A percentile compares a stretch with the other conserved stretches of the same genome.
phyloP scores from a whole-genome alignment of 2,888 invertebrate genomes.

The Gymnoscelis rufifasciata region DNA sequence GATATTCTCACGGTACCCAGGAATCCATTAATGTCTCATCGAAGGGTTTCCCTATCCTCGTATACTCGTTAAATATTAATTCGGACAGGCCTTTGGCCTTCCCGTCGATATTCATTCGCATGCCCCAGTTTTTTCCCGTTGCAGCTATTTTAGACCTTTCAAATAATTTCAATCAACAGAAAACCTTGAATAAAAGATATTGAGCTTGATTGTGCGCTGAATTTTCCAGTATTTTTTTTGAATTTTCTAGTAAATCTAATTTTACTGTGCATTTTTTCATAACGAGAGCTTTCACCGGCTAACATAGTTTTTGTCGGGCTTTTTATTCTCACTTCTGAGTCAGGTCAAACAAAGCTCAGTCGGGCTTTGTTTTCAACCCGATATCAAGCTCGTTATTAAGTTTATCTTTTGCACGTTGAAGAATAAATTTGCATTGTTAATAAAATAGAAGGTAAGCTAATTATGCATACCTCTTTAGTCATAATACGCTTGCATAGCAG shows the following conservation, averaged over 20 bases:
- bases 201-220: constrained; percentile 8
- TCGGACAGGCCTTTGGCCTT: constrained; percentile 25
- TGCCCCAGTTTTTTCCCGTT: constrained; percentile 17
- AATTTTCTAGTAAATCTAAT: constrained; percentile 17
- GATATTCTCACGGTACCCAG: constrained; percentile 50
- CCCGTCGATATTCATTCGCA: constrained; percentile 13
- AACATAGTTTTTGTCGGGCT: constrained; percentile 39
- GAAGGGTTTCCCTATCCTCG: constrained; percentile 42
- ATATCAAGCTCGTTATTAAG: constrained; percentile 40
- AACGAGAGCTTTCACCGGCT: constrained; percentile 28
- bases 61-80: constrained; percentile 59
- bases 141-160: constrained; percentile 15
- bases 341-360: constrained; percentile 45
- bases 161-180: constrained; percentile 16
- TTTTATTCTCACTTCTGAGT: constrained; percentile 43
- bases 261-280: constrained; percentile 13
- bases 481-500: too few relatives aligned
- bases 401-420: constrained; percentile 38
- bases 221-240: constrained; percentile 15
- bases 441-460: too few relatives aligned
- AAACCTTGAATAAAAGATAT: constrained; percentile 13
- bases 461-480: too few relatives aligned
- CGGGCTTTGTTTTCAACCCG: constrained; percentile 44
- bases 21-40: constrained; percentile 47
- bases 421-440: constrained; percentile 11